These are phyloP conservation scores for Cephalopterus ornatus DNA, from an alignment of 2,113 vertebrate species.

Conservation along the genomic window DNA sequence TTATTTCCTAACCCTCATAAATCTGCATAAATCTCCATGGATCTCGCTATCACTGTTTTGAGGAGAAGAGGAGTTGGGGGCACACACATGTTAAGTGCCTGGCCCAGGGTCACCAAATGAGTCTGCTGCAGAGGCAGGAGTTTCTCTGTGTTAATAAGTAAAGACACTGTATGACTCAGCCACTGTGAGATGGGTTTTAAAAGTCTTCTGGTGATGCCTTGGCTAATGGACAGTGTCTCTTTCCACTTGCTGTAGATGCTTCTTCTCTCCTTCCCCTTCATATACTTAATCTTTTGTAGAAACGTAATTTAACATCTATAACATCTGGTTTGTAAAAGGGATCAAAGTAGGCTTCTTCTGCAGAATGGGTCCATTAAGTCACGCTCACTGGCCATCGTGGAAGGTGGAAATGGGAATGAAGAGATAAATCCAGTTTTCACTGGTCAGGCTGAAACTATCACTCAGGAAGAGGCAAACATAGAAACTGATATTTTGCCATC, in stretches of 20 bases:
- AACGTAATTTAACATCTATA: background rate
- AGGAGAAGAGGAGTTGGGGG: background rate
- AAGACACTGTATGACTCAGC: background rate
- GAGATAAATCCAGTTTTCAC: background rate
- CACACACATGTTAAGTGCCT: background rate
- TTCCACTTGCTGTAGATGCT: background rate
- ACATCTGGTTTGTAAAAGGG: background rate
- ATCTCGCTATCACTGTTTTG: background rate
- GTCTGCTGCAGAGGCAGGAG: background rate
- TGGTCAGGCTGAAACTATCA: background rate
- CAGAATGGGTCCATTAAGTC: background rate
- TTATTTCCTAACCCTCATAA: slow-evolving; percentile 3
- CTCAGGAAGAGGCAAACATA: background rate
- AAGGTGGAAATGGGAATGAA: background rate
- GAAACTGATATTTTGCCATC: background rate
- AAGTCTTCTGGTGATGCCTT: background rate
- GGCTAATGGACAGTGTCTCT: background rate
- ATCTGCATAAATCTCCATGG: background rate
- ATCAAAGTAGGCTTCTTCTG: background rate
- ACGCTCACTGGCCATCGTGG: background rate
- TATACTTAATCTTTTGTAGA: background rate
- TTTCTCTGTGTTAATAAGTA: background rate
- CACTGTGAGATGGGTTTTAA: background rate
- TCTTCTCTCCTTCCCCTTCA: background rate
- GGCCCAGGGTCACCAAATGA: background rate